These are phyloP conservation scores for Bombylius major DNA, from an alignment of 2,888 invertebrate species.

Conservation along the genomic window DNA sequence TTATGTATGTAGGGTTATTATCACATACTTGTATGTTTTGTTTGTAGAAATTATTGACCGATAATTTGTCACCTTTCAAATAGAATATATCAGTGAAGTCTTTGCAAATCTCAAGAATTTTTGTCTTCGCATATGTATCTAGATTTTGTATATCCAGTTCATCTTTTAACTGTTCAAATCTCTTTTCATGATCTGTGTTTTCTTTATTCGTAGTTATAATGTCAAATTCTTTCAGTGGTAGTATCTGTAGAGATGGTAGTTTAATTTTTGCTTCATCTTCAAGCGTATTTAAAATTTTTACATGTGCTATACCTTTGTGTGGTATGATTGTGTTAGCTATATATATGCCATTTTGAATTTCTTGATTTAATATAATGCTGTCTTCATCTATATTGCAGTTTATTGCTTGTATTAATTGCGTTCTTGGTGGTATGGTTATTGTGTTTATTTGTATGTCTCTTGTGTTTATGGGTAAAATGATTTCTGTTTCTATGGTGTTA, in stretches of 20 bases:
- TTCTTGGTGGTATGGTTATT: conserved; percentile 4
- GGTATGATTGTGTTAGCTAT: neutral
- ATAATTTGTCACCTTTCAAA: neutral
- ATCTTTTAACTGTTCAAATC: neutral
- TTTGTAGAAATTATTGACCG: neutral
- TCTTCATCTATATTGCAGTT: conserved; percentile 1
- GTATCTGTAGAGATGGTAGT: no score
- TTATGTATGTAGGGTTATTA: neutral
- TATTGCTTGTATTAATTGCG: neutral
- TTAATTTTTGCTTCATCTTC: no score
- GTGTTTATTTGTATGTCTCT: neutral
- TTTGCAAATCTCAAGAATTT: neutral
- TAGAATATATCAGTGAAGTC: neutral
- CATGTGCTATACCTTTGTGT: conserved; percentile 1
- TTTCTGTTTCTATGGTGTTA: no score
- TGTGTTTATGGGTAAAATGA: neutral
- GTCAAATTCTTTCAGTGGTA: no score
- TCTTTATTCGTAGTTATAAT: no score
- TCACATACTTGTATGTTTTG: neutral
- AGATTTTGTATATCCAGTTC: neutral
- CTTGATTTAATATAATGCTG: conserved; percentile 1
- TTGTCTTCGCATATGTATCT: neutral
- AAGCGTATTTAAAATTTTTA: no score
- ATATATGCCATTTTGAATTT: conserved; percentile 3
- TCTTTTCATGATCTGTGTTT: neutral